A percentile compares a stretch with the other conserved stretches of the same genome.
Conservation (phyloP, 2,113 vertebrate species). For the Datnioides undecimradiatus region DNA sequence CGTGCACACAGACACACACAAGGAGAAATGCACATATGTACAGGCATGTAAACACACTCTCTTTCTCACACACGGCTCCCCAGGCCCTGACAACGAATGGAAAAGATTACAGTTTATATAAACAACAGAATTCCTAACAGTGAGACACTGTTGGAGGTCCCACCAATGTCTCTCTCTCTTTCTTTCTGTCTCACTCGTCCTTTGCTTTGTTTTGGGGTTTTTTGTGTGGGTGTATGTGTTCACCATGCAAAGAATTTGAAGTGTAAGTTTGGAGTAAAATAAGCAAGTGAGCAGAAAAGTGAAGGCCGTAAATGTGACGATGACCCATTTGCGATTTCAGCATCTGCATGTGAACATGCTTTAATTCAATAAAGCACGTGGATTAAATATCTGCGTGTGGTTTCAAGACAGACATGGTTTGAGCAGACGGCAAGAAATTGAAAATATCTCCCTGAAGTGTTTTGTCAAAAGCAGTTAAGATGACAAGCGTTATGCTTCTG, state of each 20-base stretch:
- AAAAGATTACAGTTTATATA: slow-evolving; percentile 91
- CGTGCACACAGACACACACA: slow-evolving; percentile 26
- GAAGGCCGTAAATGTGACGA: slow-evolving; percentile 4
- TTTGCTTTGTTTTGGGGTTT: slow-evolving; percentile 4
- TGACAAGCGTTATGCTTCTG: slow-evolving; percentile 45
- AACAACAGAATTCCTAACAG: slow-evolving; percentile 89
- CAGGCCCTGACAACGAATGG: slow-evolving; percentile 85
- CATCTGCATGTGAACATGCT: slow-evolving; percentile 14
- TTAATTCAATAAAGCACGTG: slow-evolving; percentile 34
- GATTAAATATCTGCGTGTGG: slow-evolving; percentile 33
- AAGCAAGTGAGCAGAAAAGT: no score
- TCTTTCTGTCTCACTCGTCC: slow-evolving; percentile 24
- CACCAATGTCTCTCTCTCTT: slow-evolving; percentile 59
- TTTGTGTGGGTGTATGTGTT: slow-evolving; percentile 8
- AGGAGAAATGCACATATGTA: slow-evolving; percentile 63
- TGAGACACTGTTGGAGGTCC: slow-evolving; percentile 85
- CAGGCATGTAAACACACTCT: slow-evolving; percentile 60
- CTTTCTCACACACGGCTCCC: slow-evolving; percentile 65
- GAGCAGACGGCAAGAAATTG: slow-evolving; percentile 36
- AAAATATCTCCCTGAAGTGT: slow-evolving; percentile 46
- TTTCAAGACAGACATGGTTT: slow-evolving; percentile 35
- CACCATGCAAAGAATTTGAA: slow-evolving; percentile 6
- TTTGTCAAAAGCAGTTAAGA: slow-evolving; percentile 46
- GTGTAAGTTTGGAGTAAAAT: slow-evolving; percentile 65
- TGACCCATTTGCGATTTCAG: slow-evolving; percentile 12